Conservation (phyloP, 2,113 vertebrate species). For the Hypocryptadius cinnamomeus region DNA sequence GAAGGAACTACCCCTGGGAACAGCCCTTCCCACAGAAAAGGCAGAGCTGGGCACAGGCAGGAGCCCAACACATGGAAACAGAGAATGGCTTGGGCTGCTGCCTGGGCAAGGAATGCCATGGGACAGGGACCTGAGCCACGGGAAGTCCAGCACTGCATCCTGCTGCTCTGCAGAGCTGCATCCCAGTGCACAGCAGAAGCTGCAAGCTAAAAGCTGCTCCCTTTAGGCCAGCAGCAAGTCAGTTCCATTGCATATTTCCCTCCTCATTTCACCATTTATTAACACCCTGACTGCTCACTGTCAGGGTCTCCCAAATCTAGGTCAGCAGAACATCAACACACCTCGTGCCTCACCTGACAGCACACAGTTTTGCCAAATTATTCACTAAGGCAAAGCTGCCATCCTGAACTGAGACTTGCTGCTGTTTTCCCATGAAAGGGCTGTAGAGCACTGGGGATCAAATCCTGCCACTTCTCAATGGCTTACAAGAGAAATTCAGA, state of each 20-base stretch:
- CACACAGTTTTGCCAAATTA: background rate
- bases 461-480: background rate
- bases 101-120: background rate
- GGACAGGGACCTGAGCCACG: background rate
- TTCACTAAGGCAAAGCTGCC: background rate
- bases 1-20: background rate
- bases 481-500: background rate
- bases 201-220: background rate
- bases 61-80: accelerated
- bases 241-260: background rate
- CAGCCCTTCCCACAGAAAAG: background rate
- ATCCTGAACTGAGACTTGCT: background rate
- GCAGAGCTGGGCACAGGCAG: background rate
- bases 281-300: background rate
- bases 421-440: background rate
- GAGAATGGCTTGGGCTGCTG: background rate
- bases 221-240: background rate
- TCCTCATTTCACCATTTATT: background rate
- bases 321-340: background rate
- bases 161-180: background rate
- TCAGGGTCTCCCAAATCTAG: background rate
- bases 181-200: background rate
- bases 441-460: background rate
- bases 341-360: background rate
- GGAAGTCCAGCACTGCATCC: background rate